Conservation (phyloP, 2,797 vertebrate species). For the Megalops cyprinoides region DNA sequence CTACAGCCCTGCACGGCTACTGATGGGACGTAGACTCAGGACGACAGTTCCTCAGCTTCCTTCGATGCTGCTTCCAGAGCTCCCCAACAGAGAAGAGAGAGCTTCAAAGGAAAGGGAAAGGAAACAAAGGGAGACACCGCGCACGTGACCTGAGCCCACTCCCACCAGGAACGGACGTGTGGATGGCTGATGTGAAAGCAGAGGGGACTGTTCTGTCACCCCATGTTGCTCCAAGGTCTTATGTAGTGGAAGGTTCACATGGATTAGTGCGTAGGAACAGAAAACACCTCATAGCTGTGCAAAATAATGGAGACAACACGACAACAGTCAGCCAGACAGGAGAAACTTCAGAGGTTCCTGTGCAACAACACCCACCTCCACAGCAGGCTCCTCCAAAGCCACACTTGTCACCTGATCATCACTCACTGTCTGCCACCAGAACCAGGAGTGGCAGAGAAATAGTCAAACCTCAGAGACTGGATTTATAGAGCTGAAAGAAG, state of each 20-base stretch:
- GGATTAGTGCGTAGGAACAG: constrained; percentile 1
- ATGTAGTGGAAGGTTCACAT: constrained; percentile 16
- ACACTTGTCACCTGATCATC: too few relatives aligned
- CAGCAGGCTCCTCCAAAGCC: too few relatives aligned
- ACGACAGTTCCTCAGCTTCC: constrained; percentile 4
- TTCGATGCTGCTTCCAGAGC: not conserved
- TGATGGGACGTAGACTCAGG: constrained; percentile 10
- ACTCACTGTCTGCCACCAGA: too few relatives aligned
- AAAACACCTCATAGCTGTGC: too few relatives aligned
- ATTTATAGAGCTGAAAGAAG: constrained; percentile 8
- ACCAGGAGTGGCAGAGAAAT: too few relatives aligned
- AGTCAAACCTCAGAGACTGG: too few relatives aligned
- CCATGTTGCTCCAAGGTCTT: constrained; percentile 9
- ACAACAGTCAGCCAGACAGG: too few relatives aligned
- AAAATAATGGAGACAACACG: too few relatives aligned
- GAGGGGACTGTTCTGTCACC: constrained; percentile 11
- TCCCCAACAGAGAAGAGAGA: not conserved
- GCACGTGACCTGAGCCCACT: too few relatives aligned
- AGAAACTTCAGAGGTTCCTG: too few relatives aligned
- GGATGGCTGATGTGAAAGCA: constrained; percentile 10
- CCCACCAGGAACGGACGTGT: not conserved
- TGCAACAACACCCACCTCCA: too few relatives aligned
- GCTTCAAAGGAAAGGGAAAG: not conserved
- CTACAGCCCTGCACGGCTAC: constrained; percentile 17
- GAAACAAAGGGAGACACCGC: not conserved